Base-by-base conservation (phyloP, 2,113 vertebrate genomes). In the Microtus ochrogaster region DNA sequence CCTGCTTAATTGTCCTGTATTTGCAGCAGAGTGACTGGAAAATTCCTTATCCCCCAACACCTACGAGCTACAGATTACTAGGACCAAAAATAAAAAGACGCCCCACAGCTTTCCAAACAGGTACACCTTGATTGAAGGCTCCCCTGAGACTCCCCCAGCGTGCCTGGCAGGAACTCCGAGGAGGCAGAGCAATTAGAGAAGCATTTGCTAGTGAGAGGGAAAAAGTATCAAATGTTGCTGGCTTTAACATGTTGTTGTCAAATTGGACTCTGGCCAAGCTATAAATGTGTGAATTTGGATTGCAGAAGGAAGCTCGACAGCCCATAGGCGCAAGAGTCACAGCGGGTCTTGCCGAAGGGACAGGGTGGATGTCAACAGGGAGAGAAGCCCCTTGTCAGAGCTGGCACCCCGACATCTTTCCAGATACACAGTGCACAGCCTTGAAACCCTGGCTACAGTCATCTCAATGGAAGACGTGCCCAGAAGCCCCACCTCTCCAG, bases 401-500 rank as follows among this genome's bases (percentile, higher is more conserved):
- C 2, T 3, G 1, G 12, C 4, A 26, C 28, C 22, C 49, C 7
- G 36, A 17, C 0, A 9, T 17, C 47, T 72, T 11, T 36, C 86
- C 44, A 4, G 1, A 6, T 11, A 1, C 6, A 44, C 2, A 0
- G n/a, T 0, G 16, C 7, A 0, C 9, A 26, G 28, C 14, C 65
- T 36, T 3, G 17, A 33, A 19, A 3, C 6, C 3, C 24, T 1
- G 1, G 2, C 9, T 5, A 0, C 30, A 11, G 10, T 52, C 36
- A 0, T 4, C 12, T 30, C 41, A 12, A 2, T 10, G 8, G 81
- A 19, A 70, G 72, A 13, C 0, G 4, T 2, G 11, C 17, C 68
- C 77, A 1, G 5, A 30, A 26, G 41, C 30, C 52, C 83, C 68
- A 10, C 2, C 0, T 36, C 52, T 55, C 47, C 3, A 17, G 10